phyloP scores from a whole-genome alignment of 2,113 vertebrate species.

The Myxocyprinus asiaticus region DNA sequence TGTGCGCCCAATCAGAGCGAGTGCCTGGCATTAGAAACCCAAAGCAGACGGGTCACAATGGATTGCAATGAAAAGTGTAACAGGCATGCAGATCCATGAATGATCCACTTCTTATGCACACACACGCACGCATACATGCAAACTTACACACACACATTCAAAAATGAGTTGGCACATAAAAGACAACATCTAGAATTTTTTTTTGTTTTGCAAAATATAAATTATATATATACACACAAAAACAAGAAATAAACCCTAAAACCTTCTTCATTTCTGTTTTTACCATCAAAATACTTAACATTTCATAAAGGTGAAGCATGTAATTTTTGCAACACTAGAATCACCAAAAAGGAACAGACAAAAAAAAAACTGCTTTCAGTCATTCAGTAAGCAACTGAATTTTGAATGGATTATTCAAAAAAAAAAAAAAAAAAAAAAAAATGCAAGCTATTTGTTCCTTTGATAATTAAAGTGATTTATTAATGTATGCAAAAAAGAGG shows the following conservation, averaged over 20 bases:
- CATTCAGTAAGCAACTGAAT: too few species aligned
- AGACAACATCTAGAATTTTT: constrained; percentile 73
- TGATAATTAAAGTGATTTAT: too few species aligned
- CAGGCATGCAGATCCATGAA: constrained; percentile 75
- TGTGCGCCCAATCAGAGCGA: constrained; percentile 33
- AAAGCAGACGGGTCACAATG: constrained; percentile 66
- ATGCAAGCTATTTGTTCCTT: too few species aligned
- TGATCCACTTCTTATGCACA: constrained; percentile 51
- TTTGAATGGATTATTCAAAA: too few species aligned
- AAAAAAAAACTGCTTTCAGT: background rate
- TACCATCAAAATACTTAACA: background rate
- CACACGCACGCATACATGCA: background rate
- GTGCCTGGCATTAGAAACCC: constrained; percentile 47
- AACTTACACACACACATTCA: constrained; percentile 57
- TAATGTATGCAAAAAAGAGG: too few species aligned
- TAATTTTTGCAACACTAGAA: background rate
- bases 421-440: too few species aligned
- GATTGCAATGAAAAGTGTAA: constrained; percentile 71
- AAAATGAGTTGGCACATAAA: constrained; percentile 68
- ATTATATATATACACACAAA: constrained; percentile 44
- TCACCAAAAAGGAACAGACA: background rate
- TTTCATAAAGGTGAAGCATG: constrained; percentile 1
- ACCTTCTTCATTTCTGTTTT: constrained; percentile 57
- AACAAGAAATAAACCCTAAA: constrained; percentile 48
- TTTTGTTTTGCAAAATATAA: constrained; percentile 42